Evolutionary conservation across 2,888 invertebrate species (phyloP).

Genomic region (Drosophila seclusa): DNA sequence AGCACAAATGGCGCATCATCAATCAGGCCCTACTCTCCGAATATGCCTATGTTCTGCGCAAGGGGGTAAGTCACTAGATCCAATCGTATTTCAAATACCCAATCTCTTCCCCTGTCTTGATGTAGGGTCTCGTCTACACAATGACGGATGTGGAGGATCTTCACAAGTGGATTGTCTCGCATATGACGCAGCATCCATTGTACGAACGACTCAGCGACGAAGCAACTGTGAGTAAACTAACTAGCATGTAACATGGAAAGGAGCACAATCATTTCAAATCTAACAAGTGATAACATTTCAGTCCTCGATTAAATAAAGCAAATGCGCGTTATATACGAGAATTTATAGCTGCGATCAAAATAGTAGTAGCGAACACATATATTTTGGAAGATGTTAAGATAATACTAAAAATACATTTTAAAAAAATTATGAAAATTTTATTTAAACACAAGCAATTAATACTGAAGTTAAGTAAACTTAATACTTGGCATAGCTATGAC

Average conservation of each 20-base stretch:
- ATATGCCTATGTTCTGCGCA: conserved; percentile 96
- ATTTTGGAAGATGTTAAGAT: background rate
- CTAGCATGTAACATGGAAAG: background rate
- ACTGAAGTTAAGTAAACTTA: background rate
- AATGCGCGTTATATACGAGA: too few species aligned
- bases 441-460: background rate
- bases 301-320: background rate
- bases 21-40: conserved; percentile 96
- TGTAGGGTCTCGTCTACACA: conserved; percentile 95
- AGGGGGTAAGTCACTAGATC: conserved; percentile 87
- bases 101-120: conserved; percentile 42
- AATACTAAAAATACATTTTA: background rate
- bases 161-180: conserved; percentile 98
- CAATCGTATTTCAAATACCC: background rate
- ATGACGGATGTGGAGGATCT: conserved; percentile 99
- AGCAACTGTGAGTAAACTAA: conserved; percentile 88
- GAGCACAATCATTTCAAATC: background rate
- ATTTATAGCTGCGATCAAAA: background rate
- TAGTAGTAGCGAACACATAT: background rate
- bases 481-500: background rate
- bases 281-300: background rate
- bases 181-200: conserved; percentile 95
- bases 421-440: background rate
- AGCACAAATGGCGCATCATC: conserved; percentile 99
- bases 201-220: conserved; percentile 91